These are phyloP conservation scores for Hoplodrina blanda DNA, from an alignment of 2,888 invertebrate genomes.

Conservation along the genomic window DNA sequence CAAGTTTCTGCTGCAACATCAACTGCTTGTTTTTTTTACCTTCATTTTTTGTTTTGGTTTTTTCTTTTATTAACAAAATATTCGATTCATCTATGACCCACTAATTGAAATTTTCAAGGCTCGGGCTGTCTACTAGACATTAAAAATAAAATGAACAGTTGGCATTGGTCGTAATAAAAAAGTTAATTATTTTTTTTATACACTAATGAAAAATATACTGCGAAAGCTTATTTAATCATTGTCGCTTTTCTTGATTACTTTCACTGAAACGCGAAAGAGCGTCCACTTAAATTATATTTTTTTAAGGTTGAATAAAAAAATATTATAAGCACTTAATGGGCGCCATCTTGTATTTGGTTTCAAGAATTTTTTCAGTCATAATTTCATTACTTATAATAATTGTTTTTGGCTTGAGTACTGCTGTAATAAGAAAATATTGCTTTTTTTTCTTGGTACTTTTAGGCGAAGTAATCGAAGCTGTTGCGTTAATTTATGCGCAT, in stretches of 20 bases:
- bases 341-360: constrained; percentile 46
- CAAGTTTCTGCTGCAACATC: too few species aligned
- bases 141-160: constrained; percentile 5
- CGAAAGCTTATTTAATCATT: constrained; percentile 63
- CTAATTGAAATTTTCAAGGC: background rate
- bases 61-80: too few species aligned
- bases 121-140: background rate
- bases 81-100: background rate
- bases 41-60: too few species aligned
- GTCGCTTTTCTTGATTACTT: constrained; percentile 72
- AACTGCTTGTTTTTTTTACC: too few species aligned
- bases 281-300: constrained; percentile 61
- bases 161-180: constrained; percentile 16
- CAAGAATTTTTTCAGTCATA: constrained; percentile 39
- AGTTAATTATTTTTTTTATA: constrained; percentile 33
- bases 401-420: constrained; percentile 32
- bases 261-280: constrained; percentile 59
- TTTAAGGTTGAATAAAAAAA: constrained; percentile 59
- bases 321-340: constrained; percentile 52
- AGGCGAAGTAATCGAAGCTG: background rate
- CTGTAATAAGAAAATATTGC: constrained; percentile 53
- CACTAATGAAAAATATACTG: constrained; percentile 40
- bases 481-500: constrained; percentile 44
- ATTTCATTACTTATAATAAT: constrained; percentile 57
- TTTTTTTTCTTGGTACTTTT: constrained; percentile 23